Base-by-base conservation (phyloP, 2,888 invertebrate species). In the Drosophila diplacantha region DNA sequence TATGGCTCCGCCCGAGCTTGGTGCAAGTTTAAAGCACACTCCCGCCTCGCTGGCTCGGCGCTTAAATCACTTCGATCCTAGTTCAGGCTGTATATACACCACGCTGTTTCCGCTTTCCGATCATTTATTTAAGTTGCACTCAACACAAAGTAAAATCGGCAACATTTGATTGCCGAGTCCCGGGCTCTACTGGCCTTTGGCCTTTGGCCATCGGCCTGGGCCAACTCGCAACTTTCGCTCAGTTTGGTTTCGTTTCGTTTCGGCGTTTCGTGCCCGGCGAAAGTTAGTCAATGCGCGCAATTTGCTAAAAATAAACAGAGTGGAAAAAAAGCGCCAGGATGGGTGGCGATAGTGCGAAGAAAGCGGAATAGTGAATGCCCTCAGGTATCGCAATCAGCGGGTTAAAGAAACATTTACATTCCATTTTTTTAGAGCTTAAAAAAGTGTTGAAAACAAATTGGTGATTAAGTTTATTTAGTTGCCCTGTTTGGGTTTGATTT, bases 41-140 rank as follows among this genome's bases (percentile, higher is more conserved):
- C 18, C 14, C 20, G 41, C 11, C 22, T 47, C 51, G 52, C 51
- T 47, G 35, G 22, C 24, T 35, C 3, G 11, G 3, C 24, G 9
- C 37, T 60, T 59, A 44, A 59, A 60, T 63, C 56, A 53, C 31
- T 35, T 47, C 44, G 20, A 29, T 54, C 34, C 29, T 61, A 24
- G 41, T 26, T 4, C 22, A 9, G 51, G 14, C 29, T 29, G 3
- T 24, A 24, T 26, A 26, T 41, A 41, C 16, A 6, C 44, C 37
- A 22, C 61, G 34, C 37, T 57, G 44, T 51, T 69, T 69, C 62
- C 54, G 66, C 52, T 53, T 69, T 63, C 41, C 52, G 47, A 69
- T 71, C 58, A 69, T 69, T 71, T 69, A 69, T 69, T 69, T 69
- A 71, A 71, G 71, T 69, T 69, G 69, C 69, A 69, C 71, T 69